These are phyloP conservation scores for Thryonomys swinderianus DNA, from an alignment of 2,113 vertebrate genomes.

Conservation along the genomic window DNA sequence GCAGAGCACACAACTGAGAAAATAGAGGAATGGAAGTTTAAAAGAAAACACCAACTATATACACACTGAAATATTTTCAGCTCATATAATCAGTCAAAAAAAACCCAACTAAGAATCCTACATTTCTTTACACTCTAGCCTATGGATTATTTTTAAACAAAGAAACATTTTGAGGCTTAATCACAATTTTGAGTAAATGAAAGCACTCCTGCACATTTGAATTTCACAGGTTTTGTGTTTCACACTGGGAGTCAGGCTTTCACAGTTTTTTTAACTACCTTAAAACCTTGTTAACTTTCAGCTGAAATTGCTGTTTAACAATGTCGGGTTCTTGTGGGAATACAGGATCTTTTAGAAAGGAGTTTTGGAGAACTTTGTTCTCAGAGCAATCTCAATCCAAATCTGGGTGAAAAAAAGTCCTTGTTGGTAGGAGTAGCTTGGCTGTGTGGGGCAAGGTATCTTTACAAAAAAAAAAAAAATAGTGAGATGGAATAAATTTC, in stretches of 20 bases:
- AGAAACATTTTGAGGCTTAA: slow-evolving; percentile 62
- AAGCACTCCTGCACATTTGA: slow-evolving; percentile 59
- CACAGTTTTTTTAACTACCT: slow-evolving; percentile 74
- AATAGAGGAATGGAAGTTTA: background rate
- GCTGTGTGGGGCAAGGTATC: background rate
- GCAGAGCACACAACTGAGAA: background rate
- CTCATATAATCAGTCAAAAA: slow-evolving; percentile 42
- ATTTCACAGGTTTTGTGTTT: slow-evolving; percentile 70
- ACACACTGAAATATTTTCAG: slow-evolving; percentile 50
- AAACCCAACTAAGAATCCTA: slow-evolving; percentile 53
- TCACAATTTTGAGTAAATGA: slow-evolving; percentile 58
- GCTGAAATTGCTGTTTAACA: slow-evolving; percentile 70
- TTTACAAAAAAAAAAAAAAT: background rate
- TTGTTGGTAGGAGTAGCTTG: background rate
- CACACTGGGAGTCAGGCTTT: slow-evolving; percentile 71
- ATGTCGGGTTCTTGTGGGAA: slow-evolving; percentile 66
- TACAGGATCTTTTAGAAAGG: slow-evolving; percentile 59
- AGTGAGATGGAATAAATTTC: background rate
- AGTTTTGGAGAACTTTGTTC: slow-evolving; percentile 1
- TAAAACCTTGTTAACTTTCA: slow-evolving; percentile 77
- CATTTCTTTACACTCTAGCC: slow-evolving; percentile 44
- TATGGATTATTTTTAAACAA: slow-evolving; percentile 66
- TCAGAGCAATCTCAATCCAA: slow-evolving; percentile 7
- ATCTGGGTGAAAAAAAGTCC: background rate
- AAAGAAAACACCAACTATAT: background rate